phyloP scores from a whole-genome alignment of 2,113 vertebrate species.

The Thunnus thynnus region DNA sequence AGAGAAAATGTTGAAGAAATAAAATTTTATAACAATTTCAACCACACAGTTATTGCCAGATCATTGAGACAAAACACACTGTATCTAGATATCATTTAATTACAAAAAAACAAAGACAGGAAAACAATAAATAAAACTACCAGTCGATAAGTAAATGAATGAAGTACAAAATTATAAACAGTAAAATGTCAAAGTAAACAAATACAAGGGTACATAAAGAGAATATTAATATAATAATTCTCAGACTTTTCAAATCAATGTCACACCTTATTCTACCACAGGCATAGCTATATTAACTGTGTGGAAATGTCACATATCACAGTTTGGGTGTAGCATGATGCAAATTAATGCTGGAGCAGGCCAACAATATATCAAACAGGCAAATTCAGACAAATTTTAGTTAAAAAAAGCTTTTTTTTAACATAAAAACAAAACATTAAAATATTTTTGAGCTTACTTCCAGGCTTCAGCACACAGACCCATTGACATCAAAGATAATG shows the following conservation, averaged over 20 bases:
- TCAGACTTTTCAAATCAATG: conserved; percentile 20
- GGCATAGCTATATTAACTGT: conserved; percentile 14
- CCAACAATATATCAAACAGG: not conserved
- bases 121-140: conserved; percentile 84
- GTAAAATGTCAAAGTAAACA: conserved; percentile 30
- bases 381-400: conserved; percentile 12
- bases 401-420: conserved; percentile 14
- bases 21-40: too few relatives aligned
- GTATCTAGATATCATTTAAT: conserved; percentile 67
- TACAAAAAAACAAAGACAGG: conserved; percentile 66
- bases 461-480: conserved; percentile 34
- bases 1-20: too few relatives aligned
- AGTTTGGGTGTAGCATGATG: not conserved
- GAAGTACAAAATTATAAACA: conserved; percentile 66
- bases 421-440: conserved; percentile 48
- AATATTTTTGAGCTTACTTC: conserved; percentile 52
- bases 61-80: conserved; percentile 29
- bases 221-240: conserved; percentile 53
- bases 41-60: not conserved
- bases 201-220: conserved; percentile 55
- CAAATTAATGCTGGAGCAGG: conserved; percentile 11
- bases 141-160: conserved; percentile 48
- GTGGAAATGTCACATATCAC: conserved; percentile 15
- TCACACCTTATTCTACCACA: conserved; percentile 20
- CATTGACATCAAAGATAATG: conserved; percentile 26